A percentile compares a stretch with the other conserved stretches of the same genome.
phyloP scores from a whole-genome alignment of 1,140 invertebrate species.

The Drosophila varians region DNA sequence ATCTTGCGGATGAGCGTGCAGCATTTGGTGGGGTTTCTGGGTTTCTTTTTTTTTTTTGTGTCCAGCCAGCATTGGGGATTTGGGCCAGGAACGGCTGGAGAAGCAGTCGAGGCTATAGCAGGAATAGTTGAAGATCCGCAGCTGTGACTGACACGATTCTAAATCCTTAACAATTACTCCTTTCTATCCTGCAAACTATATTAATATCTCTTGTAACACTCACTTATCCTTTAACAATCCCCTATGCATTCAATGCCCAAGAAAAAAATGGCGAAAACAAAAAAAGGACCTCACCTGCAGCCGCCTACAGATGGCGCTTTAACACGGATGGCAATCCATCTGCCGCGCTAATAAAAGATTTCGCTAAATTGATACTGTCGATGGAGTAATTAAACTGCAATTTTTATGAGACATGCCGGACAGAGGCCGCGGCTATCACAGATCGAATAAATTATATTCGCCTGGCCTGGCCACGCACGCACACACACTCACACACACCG shows the following conservation, averaged over 20 bases:
- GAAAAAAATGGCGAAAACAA: background rate
- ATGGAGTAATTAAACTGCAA: slow-evolving; percentile 83
- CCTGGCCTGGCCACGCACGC: slow-evolving; percentile 38
- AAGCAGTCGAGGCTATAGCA: background rate
- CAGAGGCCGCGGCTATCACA: slow-evolving; percentile 78
- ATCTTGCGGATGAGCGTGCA: slow-evolving; percentile 77
- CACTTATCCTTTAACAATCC: background rate
- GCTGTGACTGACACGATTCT: slow-evolving; percentile 18
- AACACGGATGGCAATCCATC: slow-evolving; percentile 81
- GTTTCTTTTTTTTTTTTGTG: slow-evolving; percentile 52
- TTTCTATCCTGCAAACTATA: background rate
- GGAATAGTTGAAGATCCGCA: slow-evolving; percentile 16
- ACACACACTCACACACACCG: slow-evolving; percentile 21
- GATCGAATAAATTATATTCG: slow-evolving; percentile 83
- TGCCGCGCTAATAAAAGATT: slow-evolving; percentile 80
- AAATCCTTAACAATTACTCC: background rate
- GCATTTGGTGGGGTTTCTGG: slow-evolving; percentile 46
- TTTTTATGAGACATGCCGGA: slow-evolving; percentile 83
- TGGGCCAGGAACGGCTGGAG: slow-evolving; percentile 9
- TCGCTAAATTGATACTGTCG: slow-evolving; percentile 83
- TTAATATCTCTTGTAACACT: background rate
- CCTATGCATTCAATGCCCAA: background rate
- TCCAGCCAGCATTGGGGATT: slow-evolving; percentile 37
- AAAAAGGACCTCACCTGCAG: slow-evolving; percentile 50
- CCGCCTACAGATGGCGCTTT: slow-evolving; percentile 77